Evolutionary conservation across 2,888 invertebrate genomes (phyloP), one percentile per base, ranked within the genome.

Genomic region (Dynastes tityus): DNA sequence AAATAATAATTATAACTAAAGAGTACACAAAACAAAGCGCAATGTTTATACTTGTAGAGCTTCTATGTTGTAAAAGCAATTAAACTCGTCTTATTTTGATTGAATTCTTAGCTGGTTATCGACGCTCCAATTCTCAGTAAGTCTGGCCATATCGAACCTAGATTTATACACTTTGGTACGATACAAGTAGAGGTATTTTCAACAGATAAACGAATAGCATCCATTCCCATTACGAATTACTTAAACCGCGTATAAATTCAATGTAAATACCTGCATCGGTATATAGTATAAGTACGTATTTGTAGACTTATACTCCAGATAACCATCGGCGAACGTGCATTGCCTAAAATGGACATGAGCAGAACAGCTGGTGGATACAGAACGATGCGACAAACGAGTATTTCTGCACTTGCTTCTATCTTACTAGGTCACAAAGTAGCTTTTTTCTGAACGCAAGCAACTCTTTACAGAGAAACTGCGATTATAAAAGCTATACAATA

Each of bases 281-380:
- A 45, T 45, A 45, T 45, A 63, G 13, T 63, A 32, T 37, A 63
- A 13, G 27, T 63, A 29, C 64, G 37, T 64, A 64, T 16, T 29
- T 64, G n/a, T 37, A 11, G 29, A 29, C 29, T 64, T 64, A 64
- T 64, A 64, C 64, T 64, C 32, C 64, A 64, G 64, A 64, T 64
- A 64, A 37, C n/a, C 64, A 64, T 64, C 64, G 64, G 29, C 37
- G 37, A 64, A 32, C 64, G 64, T 64, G 64, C 64, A 64, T 64
- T 64, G 29, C 64, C 64, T 64, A 64, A 64, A 64, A 64, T 64
- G 64, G 64, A 2, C 29, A 64, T 29, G 8, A 22, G 6, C 55
- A n/a, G 64, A 64, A 64, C 64, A 37, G 64, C 64, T 64, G 37
- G 64, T 64, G 45, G 45, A 45, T 8, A 11, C 45, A 64, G n/a